These are phyloP conservation scores for Sapajus apella DNA, from an alignment of 2,113 vertebrate genomes.

Conservation along the genomic window DNA sequence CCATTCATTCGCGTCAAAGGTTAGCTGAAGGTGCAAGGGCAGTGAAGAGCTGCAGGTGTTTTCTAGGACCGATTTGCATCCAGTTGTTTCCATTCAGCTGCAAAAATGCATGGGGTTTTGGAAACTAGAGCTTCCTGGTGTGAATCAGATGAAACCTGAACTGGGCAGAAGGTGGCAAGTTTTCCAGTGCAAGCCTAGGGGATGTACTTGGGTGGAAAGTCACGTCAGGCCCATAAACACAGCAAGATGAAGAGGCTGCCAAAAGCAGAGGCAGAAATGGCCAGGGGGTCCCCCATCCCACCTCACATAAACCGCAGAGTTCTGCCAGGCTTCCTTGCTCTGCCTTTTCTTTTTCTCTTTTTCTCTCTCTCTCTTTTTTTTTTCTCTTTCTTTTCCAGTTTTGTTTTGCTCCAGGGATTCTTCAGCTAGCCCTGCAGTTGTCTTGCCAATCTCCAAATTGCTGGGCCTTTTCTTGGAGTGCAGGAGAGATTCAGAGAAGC, in stretches of 20 bases:
- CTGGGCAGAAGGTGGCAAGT: slow-evolving; percentile 75
- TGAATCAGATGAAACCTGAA: slow-evolving; percentile 79
- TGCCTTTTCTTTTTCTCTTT: not conserved
- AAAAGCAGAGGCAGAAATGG: slow-evolving; percentile 71
- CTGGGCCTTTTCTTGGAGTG: not conserved
- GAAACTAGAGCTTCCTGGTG: slow-evolving; percentile 79
- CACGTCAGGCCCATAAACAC: slow-evolving; percentile 80
- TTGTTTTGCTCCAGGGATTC: not conserved
- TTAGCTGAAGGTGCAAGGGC: slow-evolving; percentile 42
- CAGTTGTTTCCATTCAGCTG: slow-evolving; percentile 73
- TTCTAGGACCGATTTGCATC: slow-evolving; percentile 61
- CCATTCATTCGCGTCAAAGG: not conserved
- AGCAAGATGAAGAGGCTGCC: slow-evolving; percentile 70
- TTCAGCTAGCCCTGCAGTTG: not conserved
- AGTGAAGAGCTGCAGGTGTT: slow-evolving; percentile 54
- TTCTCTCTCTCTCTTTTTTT: not conserved
- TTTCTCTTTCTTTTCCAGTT: not conserved
- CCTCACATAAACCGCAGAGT: not conserved
- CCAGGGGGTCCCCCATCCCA: slow-evolving; percentile 22
- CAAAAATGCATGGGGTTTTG: slow-evolving; percentile 72
- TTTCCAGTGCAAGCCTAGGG: slow-evolving; percentile 64
- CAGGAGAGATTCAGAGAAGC: not conserved
- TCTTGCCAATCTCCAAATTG: not conserved
- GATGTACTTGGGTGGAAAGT: slow-evolving; percentile 77
- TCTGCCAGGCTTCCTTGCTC: not conserved